These are phyloP conservation scores for Macropis europaea DNA, from an alignment of 2,888 invertebrate genomes.

Conservation along the genomic window DNA sequence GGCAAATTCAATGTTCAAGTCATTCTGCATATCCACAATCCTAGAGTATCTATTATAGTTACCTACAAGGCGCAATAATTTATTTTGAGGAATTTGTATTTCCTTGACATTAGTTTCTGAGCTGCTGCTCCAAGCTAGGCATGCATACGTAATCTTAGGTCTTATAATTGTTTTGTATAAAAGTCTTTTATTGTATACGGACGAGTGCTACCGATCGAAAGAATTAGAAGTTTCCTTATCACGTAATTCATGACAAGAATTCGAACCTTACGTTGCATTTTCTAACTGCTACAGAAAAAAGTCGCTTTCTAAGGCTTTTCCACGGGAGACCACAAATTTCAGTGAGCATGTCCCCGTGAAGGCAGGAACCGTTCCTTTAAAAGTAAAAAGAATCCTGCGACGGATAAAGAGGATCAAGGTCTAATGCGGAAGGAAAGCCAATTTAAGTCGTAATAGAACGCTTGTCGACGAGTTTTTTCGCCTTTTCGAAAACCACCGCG, in stretches of 20 bases:
- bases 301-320: not conserved
- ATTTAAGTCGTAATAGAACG: constrained; percentile 57
- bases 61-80: too few species aligned
- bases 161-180: too few species aligned
- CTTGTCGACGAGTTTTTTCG: constrained; percentile 34
- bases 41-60: too few species aligned
- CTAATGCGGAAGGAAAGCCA: constrained; percentile 31
- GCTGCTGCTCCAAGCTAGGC: too few species aligned
- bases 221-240: not conserved
- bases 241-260: not conserved
- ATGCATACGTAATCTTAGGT: too few species aligned
- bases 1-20: too few species aligned
- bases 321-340: constrained; percentile 27
- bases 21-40: too few species aligned
- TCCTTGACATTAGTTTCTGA: too few species aligned
- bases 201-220: not conserved
- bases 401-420: constrained; percentile 26
- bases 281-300: not conserved
- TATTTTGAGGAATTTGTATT: too few species aligned
- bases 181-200: too few species aligned
- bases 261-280: constrained; percentile 3
- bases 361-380: not conserved
- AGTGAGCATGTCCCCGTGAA: constrained; percentile 19
- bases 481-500: constrained; percentile 25
- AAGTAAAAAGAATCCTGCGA: constrained; percentile 14